A percentile compares a stretch with the other conserved stretches of the same genome.
Evolutionary conservation across 2,888 invertebrate genomes (phyloP).

Genomic region (Synanthedon andrenaeformis): DNA sequence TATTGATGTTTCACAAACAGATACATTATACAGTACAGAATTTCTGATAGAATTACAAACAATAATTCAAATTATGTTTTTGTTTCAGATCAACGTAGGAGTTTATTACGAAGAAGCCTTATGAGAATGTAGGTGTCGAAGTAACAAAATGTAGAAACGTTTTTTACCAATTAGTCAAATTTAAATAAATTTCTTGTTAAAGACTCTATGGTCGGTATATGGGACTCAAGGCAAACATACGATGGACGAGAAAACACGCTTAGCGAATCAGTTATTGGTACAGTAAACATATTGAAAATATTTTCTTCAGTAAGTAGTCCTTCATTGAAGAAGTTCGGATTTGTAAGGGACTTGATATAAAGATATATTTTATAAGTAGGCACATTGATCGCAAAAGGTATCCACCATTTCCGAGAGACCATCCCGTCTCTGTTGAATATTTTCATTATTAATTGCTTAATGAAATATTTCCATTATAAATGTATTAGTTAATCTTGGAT

Average conservation of each 20-base stretch:
- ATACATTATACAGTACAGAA: too few species aligned
- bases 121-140: conserved; percentile 60
- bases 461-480: too few species aligned
- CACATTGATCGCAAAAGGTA: conserved; percentile 5
- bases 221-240: conserved; percentile 55
- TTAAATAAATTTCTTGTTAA: conserved; percentile 50
- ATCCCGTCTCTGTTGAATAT: too few species aligned
- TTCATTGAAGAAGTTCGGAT: background rate
- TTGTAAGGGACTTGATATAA: background rate
- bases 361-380: conserved; percentile 6
- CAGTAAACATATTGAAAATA: background rate
- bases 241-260: background rate
- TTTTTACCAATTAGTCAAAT: conserved; percentile 59
- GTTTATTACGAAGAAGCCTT: conserved; percentile 70
- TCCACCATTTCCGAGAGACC: background rate
- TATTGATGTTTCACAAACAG: too few species aligned
- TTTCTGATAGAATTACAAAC: too few species aligned
- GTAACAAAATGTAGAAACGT: conserved; percentile 42
- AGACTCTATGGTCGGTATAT: conserved; percentile 49
- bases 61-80: conserved; percentile 11
- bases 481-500: too few species aligned
- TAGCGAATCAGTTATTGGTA: background rate
- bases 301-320: background rate
- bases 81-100: conserved; percentile 68
- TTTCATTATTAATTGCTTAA: too few species aligned